Conservation (phyloP, 2,113 vertebrate species). For the Saccopteryx leptura region DNA sequence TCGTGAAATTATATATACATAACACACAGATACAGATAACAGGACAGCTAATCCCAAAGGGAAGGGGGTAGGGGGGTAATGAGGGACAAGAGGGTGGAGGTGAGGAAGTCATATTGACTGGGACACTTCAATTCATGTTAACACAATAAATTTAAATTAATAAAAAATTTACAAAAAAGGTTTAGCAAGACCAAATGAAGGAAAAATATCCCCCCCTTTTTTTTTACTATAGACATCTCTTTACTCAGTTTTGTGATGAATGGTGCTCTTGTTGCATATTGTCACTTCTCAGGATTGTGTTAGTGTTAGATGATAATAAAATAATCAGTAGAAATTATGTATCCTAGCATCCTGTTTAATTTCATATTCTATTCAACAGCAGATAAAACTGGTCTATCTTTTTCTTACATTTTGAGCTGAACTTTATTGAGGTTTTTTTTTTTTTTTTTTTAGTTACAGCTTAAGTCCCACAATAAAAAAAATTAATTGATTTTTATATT, state of each 20-base stretch:
- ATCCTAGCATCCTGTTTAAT: neutral
- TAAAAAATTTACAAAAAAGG: neutral
- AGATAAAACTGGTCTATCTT: conserved; percentile 19
- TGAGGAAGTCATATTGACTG: too few species aligned
- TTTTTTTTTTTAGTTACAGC: neutral
- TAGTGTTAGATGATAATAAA: conserved; percentile 37
- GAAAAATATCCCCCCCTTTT: neutral
- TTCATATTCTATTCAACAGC: conserved; percentile 31
- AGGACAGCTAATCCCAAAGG: too few species aligned
- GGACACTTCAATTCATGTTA: too few species aligned
- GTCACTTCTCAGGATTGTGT: conserved; percentile 36
- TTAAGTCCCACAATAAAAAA: neutral
- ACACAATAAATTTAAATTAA: too few species aligned
- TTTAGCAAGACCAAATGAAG: neutral
- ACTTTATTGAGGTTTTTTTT: neutral
- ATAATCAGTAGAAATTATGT: conserved; percentile 10
- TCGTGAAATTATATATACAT: too few species aligned
- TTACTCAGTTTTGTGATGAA: conserved; percentile 10
- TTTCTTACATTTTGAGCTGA: conserved; percentile 14
- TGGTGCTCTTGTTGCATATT: neutral
- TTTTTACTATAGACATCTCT: neutral
- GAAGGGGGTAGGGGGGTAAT: too few species aligned
- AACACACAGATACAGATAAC: too few species aligned
- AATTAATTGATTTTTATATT: conserved; percentile 31
- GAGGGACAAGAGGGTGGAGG: too few species aligned